Conservation (phyloP, 2,797 vertebrate species). For the Sciurus carolinensis region DNA sequence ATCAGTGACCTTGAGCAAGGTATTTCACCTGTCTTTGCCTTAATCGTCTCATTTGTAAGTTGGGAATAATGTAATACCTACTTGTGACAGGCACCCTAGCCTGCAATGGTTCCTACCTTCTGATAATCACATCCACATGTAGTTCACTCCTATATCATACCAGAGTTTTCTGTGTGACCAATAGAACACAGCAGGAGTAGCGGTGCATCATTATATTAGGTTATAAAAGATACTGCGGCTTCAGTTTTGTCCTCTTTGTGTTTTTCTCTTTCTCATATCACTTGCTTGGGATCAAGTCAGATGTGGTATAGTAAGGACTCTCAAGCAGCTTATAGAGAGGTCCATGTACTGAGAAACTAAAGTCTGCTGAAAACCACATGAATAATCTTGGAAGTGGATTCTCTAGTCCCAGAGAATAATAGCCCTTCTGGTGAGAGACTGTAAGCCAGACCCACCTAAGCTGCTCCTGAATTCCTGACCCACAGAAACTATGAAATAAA, state of each 20-base stretch:
- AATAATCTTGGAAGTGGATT: background rate
- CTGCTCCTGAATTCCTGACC: background rate
- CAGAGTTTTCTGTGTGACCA: background rate
- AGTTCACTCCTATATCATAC: rapidly evolving
- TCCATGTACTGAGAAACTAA: background rate
- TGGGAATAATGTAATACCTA: background rate
- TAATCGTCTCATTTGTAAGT: background rate
- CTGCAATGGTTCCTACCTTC: background rate
- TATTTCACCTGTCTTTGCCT: background rate
- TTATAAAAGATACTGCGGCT: background rate
- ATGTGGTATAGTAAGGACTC: background rate
- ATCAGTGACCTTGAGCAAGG: background rate
- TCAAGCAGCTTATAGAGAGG: background rate
- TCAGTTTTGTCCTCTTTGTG: background rate
- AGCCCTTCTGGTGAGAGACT: background rate
- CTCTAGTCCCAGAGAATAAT: background rate
- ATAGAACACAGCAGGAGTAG: background rate
- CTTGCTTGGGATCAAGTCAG: background rate
- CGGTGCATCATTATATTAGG: background rate
- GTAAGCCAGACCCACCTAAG: background rate
- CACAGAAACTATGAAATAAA: background rate
- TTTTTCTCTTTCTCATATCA: background rate
- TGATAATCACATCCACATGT: background rate
- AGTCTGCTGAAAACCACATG: background rate
- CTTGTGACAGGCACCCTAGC: background rate